phyloP scores from a whole-genome alignment of 2,888 invertebrate species.

The Stramonita haemastoma region DNA sequence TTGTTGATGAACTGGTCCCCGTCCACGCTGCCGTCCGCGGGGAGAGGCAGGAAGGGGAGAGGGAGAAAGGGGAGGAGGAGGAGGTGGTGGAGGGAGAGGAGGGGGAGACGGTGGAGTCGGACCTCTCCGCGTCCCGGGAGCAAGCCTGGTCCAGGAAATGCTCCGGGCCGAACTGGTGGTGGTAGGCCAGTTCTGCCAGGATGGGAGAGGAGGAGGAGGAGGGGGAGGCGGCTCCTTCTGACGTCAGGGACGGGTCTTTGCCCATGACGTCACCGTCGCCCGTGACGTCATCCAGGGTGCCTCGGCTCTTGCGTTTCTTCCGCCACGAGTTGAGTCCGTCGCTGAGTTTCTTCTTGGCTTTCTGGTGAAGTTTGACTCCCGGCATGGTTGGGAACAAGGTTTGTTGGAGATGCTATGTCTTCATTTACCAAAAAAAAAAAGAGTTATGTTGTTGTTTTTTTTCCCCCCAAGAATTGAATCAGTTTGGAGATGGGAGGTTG shows the following conservation, averaged over 20 bases:
- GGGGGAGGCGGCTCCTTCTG: neutral
- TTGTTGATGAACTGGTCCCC: slow-evolving; percentile 44
- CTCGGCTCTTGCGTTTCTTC: slow-evolving; percentile 27
- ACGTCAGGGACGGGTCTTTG: neutral
- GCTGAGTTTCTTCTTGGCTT: slow-evolving; percentile 46
- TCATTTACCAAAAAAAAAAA: neutral
- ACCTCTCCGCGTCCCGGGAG: neutral
- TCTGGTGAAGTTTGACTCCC: slow-evolving; percentile 48
- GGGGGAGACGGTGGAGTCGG: slow-evolving; percentile 1
- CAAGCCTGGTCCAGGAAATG: slow-evolving; percentile 3
- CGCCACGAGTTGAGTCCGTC: slow-evolving; percentile 33
- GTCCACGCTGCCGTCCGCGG: slow-evolving; percentile 21
- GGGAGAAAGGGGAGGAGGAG: slow-evolving; percentile 2
- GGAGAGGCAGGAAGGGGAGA: neutral
- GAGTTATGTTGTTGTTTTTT: too few species aligned
- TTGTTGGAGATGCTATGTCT: neutral
- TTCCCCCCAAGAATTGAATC: too few species aligned
- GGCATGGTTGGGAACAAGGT: neutral
- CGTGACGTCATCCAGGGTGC: neutral
- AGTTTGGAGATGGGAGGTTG: too few species aligned
- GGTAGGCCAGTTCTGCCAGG: neutral
- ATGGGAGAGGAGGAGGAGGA: neutral
- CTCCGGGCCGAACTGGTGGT: neutral
- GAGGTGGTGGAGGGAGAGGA: neutral
- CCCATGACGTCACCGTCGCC: neutral